These are phyloP conservation scores for Lordiphosa mommai DNA, from an alignment of 1,140 invertebrate genomes.

Conservation along the genomic window DNA sequence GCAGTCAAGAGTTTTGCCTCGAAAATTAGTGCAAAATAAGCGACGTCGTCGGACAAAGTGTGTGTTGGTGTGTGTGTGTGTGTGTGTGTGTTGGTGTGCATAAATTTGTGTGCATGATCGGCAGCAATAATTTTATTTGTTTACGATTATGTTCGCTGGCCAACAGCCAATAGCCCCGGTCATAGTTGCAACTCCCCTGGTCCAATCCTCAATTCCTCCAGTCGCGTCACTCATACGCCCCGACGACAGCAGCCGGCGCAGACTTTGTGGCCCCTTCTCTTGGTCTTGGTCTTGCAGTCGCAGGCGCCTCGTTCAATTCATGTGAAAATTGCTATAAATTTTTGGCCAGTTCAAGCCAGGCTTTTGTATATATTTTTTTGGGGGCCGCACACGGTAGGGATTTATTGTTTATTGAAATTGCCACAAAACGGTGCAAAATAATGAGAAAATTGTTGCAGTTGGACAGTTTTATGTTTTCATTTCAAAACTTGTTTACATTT, in stretches of 20 bases:
- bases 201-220: conserved; percentile 22
- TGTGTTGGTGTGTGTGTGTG: conserved; percentile 4
- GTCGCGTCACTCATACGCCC: conserved; percentile 74
- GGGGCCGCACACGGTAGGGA: conserved; percentile 47
- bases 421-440: conserved; percentile 78
- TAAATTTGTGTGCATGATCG: conserved; percentile 77
- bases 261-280: conserved; percentile 56
- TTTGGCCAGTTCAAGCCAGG: conserved; percentile 39
- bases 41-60: conserved; percentile 15
- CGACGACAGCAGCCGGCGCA: conserved; percentile 51
- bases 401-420: conserved; percentile 78
- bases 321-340: conserved; percentile 76
- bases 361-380: not conserved
- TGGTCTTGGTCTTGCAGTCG: conserved; percentile 1
- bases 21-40: conserved; percentile 71
- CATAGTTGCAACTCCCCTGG: conserved; percentile 9
- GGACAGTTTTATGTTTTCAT: conserved; percentile 77
- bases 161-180: conserved; percentile 62
- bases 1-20: conserved; percentile 35
- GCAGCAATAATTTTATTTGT: conserved; percentile 78
- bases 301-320: conserved; percentile 68
- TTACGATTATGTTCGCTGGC: conserved; percentile 76
- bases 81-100: conserved; percentile 46
- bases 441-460: conserved; percentile 70
- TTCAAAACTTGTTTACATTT: conserved; percentile 72